phyloP scores from a whole-genome alignment of 2,797 vertebrate species.

The Danio kyathit region DNA sequence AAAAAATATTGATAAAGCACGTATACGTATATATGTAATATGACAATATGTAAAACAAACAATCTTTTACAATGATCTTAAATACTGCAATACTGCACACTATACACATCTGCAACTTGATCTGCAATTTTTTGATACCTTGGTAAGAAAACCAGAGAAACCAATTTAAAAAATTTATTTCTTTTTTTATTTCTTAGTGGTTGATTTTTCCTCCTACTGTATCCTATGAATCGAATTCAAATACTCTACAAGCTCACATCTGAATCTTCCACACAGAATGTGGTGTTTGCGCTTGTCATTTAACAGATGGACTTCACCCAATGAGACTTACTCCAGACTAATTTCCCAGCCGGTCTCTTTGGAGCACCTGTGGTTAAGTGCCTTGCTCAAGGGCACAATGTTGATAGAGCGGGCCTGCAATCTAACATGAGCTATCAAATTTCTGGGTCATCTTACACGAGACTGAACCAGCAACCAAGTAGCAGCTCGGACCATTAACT shows the following conservation, averaged over 20 bases:
- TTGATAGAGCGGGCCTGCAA: conserved; percentile 39
- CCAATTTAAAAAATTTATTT: neutral
- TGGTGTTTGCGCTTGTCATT: conserved; percentile 28
- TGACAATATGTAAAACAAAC: neutral
- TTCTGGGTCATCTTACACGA: conserved; percentile 41
- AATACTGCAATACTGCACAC: neutral
- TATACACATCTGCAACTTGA: neutral
- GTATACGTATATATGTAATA: no score
- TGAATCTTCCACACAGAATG: conserved; percentile 21
- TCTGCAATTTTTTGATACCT: neutral
- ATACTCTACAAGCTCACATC: neutral
- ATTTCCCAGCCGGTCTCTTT: conserved; percentile 39
- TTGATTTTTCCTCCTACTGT: neutral
- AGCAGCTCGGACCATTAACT: conserved; percentile 41
- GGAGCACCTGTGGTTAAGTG: conserved; percentile 45
- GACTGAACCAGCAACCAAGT: conserved; percentile 23
- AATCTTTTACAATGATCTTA: neutral
- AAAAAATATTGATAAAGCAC: no score
- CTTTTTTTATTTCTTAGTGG: neutral
- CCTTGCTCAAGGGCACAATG: conserved; percentile 47
- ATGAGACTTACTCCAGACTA: conserved; percentile 27
- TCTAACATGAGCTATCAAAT: conserved; percentile 40
- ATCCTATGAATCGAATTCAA: neutral
- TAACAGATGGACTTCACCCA: conserved; percentile 31
- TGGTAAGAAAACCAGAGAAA: neutral